Base-by-base conservation (phyloP, 2,888 invertebrate species). In the Leuctra nigra region DNA sequence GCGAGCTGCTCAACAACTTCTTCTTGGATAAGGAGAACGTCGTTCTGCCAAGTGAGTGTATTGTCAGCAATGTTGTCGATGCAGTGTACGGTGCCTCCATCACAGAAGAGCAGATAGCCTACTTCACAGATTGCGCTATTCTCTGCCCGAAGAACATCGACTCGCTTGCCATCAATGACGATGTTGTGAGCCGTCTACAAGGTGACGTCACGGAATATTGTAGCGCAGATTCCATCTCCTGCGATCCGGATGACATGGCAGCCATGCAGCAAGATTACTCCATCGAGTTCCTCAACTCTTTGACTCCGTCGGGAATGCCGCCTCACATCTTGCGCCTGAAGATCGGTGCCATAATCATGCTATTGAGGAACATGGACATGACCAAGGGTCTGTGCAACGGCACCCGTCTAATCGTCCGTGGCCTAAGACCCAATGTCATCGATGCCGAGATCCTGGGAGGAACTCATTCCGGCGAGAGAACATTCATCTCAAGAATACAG, bases 281-380 rank as follows among this genome's bases (percentile, higher is more conserved):
- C 9, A 25, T 55, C 2, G 64, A 66, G 54, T 63, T 59, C 41
- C 50, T 65, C 14, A 61, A 65, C 44, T 55, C 38, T 1, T 14
- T 66, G 11, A 60, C 57, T 18, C 59, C 61, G 3, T 58, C 60
- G 3, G 64, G 63, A n/a, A 48, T 65, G 22, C 63, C 64, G 29
- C 55, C 57, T 23, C 64, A 66, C 55, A 52, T 47, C 14, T 39
- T 65, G 4, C 55, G 36, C 3, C 41, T 66, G n/a, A 65, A 64
- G 56, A 50, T 63, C 16, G 63, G 65, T 9, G 36, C 57, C 11
- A 46, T 61, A 16, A 58, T 65, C 6, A 64, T 66, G 60, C 52
- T 65, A 4, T 29, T 62, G 6, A 23, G 61, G 33, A 64, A 64
- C 54, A 38, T 64, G 11, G 55, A 61, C 47, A 38, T 56, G 7